Percentiles rank a stretch among this genome's conserved stretches.
phyloP scores from a whole-genome alignment of 2,797 vertebrate genomes.

The Brachyrhaphis roseni region DNA sequence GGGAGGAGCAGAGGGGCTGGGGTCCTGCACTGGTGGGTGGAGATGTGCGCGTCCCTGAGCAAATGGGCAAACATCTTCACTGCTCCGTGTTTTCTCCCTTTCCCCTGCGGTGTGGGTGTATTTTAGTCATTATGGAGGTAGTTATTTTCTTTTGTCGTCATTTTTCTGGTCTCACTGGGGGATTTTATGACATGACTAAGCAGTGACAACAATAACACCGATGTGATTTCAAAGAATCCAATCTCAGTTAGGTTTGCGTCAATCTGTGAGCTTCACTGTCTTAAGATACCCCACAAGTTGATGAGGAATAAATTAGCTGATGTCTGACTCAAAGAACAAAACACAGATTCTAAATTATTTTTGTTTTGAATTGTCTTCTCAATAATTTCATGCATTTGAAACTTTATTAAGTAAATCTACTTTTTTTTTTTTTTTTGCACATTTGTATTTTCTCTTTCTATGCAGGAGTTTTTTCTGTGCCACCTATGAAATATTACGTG shows the following conservation, averaged over 20 bases:
- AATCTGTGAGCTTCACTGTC: neutral
- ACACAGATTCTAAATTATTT: neutral
- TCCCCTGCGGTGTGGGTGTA: neutral
- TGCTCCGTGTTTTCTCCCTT: neutral
- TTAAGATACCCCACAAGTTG: neutral
- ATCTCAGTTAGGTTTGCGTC: neutral
- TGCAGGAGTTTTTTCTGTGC: neutral
- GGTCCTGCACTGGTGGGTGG: conserved; percentile 25
- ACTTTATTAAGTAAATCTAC: neutral
- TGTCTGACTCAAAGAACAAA: neutral
- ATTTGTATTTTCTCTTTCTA: neutral
- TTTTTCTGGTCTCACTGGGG: neutral
- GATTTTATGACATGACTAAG: neutral
- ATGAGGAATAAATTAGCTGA: neutral
- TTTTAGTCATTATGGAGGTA: neutral
- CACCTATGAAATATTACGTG: neutral
- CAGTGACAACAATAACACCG: neutral
- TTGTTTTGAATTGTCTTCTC: neutral
- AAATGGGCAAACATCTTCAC: neutral
- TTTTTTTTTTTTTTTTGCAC: neutral
- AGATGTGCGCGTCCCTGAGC: conserved; percentile 21
- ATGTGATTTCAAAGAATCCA: neutral
- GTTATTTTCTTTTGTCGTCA: neutral
- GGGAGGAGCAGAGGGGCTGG: neutral
- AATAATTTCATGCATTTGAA: neutral